Conservation (phyloP, 2,888 invertebrate genomes). For the Thecocarcelia acutangulata region DNA sequence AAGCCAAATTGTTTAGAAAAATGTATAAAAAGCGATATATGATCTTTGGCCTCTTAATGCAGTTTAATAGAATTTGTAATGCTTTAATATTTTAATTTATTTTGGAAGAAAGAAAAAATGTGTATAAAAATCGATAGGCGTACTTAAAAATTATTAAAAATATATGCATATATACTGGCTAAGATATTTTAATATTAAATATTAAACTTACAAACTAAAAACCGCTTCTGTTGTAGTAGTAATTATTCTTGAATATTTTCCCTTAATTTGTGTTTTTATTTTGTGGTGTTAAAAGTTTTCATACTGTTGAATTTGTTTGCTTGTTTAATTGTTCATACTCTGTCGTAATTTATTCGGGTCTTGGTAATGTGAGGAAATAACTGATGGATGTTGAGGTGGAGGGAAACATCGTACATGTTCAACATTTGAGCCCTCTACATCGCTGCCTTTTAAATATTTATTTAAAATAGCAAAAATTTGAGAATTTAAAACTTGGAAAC, state of each 20-base stretch:
- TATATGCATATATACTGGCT: slow-evolving; percentile 47
- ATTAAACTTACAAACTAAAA: slow-evolving; percentile 46
- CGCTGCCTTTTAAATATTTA: slow-evolving; percentile 94
- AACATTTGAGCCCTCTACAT: slow-evolving; percentile 91
- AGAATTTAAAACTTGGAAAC: slow-evolving; percentile 98
- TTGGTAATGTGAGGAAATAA: slow-evolving; percentile 83
- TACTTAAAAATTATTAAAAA: slow-evolving; percentile 8
- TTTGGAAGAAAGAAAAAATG: slow-evolving; percentile 4
- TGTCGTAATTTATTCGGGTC: slow-evolving; percentile 84
- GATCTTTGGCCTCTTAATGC: slow-evolving; percentile 66
- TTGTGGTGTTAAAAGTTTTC: slow-evolving; percentile 55
- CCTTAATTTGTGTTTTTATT: slow-evolving; percentile 6
- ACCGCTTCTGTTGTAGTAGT: slow-evolving; percentile 12
- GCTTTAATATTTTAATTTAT: not conserved
- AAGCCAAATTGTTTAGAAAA: slow-evolving; percentile 50
- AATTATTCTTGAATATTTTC: slow-evolving; percentile 36
- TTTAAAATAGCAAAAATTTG: slow-evolving; percentile 98
- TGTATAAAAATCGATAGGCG: not conserved
- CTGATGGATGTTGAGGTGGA: slow-evolving; percentile 92
- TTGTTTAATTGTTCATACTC: slow-evolving; percentile 78
- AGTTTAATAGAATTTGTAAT: slow-evolving; percentile 16
- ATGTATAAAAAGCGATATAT: slow-evolving; percentile 47
- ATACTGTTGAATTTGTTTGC: not conserved
- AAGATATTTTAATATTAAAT: slow-evolving; percentile 44
- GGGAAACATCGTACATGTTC: slow-evolving; percentile 99